Evolutionary conservation across 2,888 invertebrate species (phyloP).

Genomic region (Linyphia triangularis): DNA sequence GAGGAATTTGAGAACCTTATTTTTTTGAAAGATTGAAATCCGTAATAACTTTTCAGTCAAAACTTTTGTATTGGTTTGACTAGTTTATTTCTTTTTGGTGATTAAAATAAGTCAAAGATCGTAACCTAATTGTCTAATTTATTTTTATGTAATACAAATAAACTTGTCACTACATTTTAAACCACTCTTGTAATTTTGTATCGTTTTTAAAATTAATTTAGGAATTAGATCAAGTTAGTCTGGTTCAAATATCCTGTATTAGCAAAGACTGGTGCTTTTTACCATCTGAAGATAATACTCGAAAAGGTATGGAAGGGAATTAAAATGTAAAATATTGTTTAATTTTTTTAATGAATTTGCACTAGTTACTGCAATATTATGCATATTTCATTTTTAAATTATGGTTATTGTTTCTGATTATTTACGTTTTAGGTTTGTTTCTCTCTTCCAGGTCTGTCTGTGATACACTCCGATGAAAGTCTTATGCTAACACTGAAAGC

Average conservation of each 20-base stretch:
- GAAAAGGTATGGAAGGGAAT: slow-evolving; percentile 78
- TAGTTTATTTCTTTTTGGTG: too few species aligned
- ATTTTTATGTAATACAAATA: too few species aligned
- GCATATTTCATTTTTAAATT: not conserved
- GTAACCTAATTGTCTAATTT: too few species aligned
- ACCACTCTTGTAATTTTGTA: too few species aligned
- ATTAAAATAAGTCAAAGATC: too few species aligned
- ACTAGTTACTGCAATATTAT: not conserved
- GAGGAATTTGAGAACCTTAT: too few species aligned
- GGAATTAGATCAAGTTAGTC: slow-evolving; percentile 78
- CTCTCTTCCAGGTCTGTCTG: slow-evolving; percentile 56
- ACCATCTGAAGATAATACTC: slow-evolving; percentile 61
- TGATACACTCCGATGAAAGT: slow-evolving; percentile 68
- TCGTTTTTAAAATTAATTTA: not conserved
- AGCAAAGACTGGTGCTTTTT: slow-evolving; percentile 78
- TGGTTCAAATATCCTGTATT: slow-evolving; percentile 80
- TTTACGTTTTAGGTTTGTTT: not conserved
- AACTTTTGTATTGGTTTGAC: too few species aligned
- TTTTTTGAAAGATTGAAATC: too few species aligned
- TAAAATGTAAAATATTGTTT: not conserved
- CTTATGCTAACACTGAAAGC: slow-evolving; percentile 69
- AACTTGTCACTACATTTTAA: too few species aligned
- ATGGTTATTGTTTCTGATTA: not conserved
- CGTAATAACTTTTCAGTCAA: too few species aligned
- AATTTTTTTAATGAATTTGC: not conserved